A percentile compares a stretch with the other conserved stretches of the same genome.
Conservation (phyloP, 2,113 vertebrate species). For the Tragulus kanchil region DNA sequence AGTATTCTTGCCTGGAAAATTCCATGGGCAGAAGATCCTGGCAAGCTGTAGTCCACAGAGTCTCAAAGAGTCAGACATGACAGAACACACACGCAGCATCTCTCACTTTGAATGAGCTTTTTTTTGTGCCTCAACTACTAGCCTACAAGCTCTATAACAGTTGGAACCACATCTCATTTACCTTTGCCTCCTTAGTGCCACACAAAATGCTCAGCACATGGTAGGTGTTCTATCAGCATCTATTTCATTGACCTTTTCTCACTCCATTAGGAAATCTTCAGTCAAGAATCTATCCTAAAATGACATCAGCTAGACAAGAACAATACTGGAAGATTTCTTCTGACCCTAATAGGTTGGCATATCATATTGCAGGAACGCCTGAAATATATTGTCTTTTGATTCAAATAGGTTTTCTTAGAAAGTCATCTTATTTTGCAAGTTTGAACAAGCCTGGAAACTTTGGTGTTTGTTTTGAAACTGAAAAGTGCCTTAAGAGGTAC, state of each 20-base stretch:
- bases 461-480: constrained; percentile 73
- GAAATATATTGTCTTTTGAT: constrained; percentile 4
- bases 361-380: constrained; percentile 33
- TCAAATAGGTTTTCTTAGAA: constrained; percentile 68
- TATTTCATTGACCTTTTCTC: background rate
- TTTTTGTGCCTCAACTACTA: background rate
- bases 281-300: background rate
- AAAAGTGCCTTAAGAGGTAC: constrained; percentile 58
- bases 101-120: background rate
- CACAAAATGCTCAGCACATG: background rate
- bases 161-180: background rate
- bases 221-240: background rate
- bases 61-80: background rate
- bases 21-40: background rate
- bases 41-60: background rate
- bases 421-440: constrained; percentile 60
- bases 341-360: background rate
- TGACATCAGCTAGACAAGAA: background rate
- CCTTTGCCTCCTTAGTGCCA: background rate
- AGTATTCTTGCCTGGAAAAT: background rate
- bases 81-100: background rate
- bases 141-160: background rate
- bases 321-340: background rate
- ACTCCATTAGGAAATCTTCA: background rate
- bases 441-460: constrained; percentile 68